Evolutionary conservation across 2,797 vertebrate species (phyloP), one percentile per base, ranked within the genome.

Genomic region (Chaetophractus vellerosus): DNA sequence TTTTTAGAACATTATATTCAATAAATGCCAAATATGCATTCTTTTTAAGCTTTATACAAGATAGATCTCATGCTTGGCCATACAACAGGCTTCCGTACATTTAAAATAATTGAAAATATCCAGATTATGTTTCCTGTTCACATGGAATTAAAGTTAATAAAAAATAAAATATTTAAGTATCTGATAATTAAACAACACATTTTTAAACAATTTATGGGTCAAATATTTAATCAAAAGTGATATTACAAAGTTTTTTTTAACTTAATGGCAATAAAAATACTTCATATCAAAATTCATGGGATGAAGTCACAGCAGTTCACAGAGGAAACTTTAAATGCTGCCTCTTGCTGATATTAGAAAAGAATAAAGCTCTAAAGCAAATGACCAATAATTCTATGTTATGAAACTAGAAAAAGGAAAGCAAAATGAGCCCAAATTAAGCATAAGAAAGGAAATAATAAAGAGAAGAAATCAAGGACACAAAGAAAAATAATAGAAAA

Each of bases 401-500:
- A 78, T 5, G 33, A 86, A 57, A 57, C 1, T 11, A 3, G 33
- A 24, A 68, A 91, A 63, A 61, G 28, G 48, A 74, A 75, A 88
- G 3, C 19, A 69, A 86, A 92, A 15, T 52, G 23, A 64, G 71
- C 14, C 24, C 63, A 81, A 21, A 24, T 2, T 55, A 71, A 69
- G 31, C 69, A 6, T 24, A 19, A 80, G 38, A 64, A 89, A 88
- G 63, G 36, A 88, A 64, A 69, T 36, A 28, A 75, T 38, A 88
- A 50, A 69, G n/a, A 36, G 26, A 72, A 91, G 12, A 45, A 83
- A 91, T n/a, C 55, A 61, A 68, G 69, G n/a, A 91, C 88, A 24
- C 55, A 57, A 61, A 79, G 88, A 71, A 57, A 14, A 26, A 9
- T 38, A 74, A 55, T 10, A 71, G 61, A 83, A 38, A 74, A 74